phyloP scores from a whole-genome alignment of 2,888 invertebrate species.

The Nephrocerus scutellatus region DNA sequence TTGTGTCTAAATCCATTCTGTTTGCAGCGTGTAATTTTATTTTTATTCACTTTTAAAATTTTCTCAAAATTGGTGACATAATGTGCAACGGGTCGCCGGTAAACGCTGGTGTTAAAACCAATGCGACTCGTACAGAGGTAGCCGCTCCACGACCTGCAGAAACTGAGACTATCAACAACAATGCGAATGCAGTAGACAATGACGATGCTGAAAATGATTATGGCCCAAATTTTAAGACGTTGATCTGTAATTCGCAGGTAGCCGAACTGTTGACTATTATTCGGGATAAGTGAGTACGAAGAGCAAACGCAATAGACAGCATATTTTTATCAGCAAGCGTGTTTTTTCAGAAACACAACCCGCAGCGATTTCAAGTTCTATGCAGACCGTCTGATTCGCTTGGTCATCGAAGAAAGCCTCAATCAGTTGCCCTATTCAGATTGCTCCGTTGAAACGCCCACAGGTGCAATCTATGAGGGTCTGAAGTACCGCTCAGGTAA shows the following conservation, averaged over 20 bases:
- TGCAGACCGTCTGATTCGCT: conserved; percentile 91
- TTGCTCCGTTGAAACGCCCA: conserved; percentile 87
- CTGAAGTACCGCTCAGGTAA: conserved; percentile 94
- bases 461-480: conserved; percentile 78
- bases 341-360: conserved; percentile 70
- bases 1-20: too few relatives aligned
- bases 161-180: too few relatives aligned
- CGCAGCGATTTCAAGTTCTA: conserved; percentile 98
- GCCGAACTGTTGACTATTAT: conserved; percentile 76
- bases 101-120: too few relatives aligned
- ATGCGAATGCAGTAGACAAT: too few relatives aligned
- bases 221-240: conserved; percentile 42
- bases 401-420: conserved; percentile 96
- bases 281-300: conserved; percentile 66
- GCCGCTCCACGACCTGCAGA: conserved; percentile 17
- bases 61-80: conserved; percentile 16
- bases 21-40: too few relatives aligned
- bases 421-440: conserved; percentile 89
- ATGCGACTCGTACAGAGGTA: too few relatives aligned
- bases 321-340: not conserved
- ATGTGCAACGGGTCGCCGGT: conserved; percentile 21
- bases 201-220: conserved; percentile 29
- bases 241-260: conserved; percentile 43
- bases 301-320: not conserved
- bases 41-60: not conserved